Percentiles rank a stretch among this genome's conserved stretches.
Evolutionary conservation across 2,888 invertebrate species (phyloP).

Genomic region (Cosmopolites sordidus): DNA sequence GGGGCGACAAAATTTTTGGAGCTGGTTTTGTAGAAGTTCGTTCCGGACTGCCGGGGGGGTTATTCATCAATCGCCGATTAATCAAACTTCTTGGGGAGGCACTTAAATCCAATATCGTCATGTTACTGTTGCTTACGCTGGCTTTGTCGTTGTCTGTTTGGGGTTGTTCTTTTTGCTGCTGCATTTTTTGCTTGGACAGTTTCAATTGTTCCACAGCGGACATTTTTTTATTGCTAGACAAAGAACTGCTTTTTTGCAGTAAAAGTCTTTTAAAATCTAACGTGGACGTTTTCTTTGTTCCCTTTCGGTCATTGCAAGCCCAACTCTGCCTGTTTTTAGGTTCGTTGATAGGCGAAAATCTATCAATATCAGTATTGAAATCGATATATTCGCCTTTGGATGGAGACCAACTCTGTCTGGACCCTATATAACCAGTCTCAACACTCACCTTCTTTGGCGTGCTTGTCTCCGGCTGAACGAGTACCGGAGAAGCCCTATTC

Average conservation of each 20-base stretch:
- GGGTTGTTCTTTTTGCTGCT: constrained; percentile 23
- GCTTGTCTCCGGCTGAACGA: constrained; percentile 16
- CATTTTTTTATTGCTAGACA: constrained; percentile 55
- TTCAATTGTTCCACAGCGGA: constrained; percentile 79
- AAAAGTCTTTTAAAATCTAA: constrained; percentile 79
- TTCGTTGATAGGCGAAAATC: constrained; percentile 43
- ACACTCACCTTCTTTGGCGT: constrained; percentile 48
- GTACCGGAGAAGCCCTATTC: constrained; percentile 48
- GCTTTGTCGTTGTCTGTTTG: constrained; percentile 18
- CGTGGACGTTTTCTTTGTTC: constrained; percentile 68
- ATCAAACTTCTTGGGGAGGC: constrained; percentile 68
- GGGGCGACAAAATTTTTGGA: constrained; percentile 63
- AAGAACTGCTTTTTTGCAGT: constrained; percentile 64
- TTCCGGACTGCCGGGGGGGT: constrained; percentile 53
- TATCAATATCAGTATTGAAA: constrained; percentile 42
- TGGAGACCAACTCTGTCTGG: constrained; percentile 64
- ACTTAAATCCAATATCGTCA: constrained; percentile 66
- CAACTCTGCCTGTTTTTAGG: constrained; percentile 48
- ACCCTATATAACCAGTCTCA: constrained; percentile 61
- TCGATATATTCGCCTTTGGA: constrained; percentile 46
- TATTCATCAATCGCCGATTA: constrained; percentile 54
- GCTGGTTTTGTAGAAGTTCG: constrained; percentile 35
- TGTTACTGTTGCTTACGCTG: constrained; percentile 35
- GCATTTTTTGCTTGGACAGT: constrained; percentile 57
- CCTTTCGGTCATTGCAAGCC: constrained; percentile 62